These are phyloP conservation scores for Nebria salina DNA, from an alignment of 2,888 invertebrate species.

Conservation along the genomic window DNA sequence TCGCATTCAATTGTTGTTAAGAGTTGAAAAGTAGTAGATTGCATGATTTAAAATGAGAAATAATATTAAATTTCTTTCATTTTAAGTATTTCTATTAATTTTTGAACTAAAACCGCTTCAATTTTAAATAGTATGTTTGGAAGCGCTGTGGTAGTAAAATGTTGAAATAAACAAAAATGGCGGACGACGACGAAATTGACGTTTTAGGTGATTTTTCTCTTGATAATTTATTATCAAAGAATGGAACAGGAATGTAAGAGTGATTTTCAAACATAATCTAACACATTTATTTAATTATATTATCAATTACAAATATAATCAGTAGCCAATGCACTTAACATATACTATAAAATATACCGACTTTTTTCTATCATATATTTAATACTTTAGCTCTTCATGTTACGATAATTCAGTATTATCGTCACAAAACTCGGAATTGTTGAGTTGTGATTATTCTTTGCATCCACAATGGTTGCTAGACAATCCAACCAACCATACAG, in stretches of 20 bases:
- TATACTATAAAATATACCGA: neutral
- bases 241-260: slow-evolving; percentile 70
- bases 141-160: neutral
- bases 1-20: neutral
- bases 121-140: neutral
- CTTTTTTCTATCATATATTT: slow-evolving; percentile 15
- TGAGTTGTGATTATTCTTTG: slow-evolving; percentile 70
- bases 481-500: slow-evolving; percentile 65
- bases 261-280: slow-evolving; percentile 30
- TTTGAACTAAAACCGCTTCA: too few species aligned
- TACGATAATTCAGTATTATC: slow-evolving; percentile 49
- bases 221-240: slow-evolving; percentile 71
- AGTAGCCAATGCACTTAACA: neutral
- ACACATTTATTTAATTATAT: neutral
- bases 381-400: slow-evolving; percentile 27
- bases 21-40: too few species aligned
- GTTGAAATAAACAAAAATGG: slow-evolving; percentile 63
- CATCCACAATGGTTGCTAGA: slow-evolving; percentile 73
- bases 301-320: neutral
- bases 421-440: slow-evolving; percentile 62
- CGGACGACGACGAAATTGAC: slow-evolving; percentile 79
- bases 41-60: too few species aligned
- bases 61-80: too few species aligned
- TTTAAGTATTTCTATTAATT: too few species aligned
- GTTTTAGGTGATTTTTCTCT: slow-evolving; percentile 76